Evolutionary conservation across 2,797 vertebrate genomes (phyloP).

Genomic region (Typhlichthys subterraneus): DNA sequence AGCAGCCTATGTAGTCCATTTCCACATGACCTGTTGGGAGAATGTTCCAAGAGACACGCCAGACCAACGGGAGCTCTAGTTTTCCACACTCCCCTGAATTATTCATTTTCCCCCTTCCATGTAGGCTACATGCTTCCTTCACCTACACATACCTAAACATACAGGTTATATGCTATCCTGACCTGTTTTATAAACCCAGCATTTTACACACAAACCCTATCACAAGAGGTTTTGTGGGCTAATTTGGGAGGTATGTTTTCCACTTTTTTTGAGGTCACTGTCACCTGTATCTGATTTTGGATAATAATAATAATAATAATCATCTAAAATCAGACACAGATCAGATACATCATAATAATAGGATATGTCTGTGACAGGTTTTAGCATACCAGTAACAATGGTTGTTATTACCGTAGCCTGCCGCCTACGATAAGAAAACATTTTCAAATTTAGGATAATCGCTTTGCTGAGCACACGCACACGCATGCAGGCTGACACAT

Average conservation of each 20-base stretch:
- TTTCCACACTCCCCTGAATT: slow-evolving; percentile 60
- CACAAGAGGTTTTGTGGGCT: neutral
- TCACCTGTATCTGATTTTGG: neutral
- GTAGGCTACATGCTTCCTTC: slow-evolving; percentile 8
- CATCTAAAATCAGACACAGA: neutral
- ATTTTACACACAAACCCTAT: slow-evolving; percentile 1
- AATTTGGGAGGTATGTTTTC: slow-evolving; percentile 4
- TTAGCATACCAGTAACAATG: neutral
- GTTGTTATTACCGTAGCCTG: neutral
- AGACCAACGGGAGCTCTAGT: slow-evolving; percentile 66
- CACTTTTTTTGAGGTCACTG: neutral
- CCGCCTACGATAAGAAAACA: no score
- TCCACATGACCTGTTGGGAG: slow-evolving; percentile 63
- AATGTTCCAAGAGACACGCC: slow-evolving; percentile 70
- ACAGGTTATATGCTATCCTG: slow-evolving; percentile 23
- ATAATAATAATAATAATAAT: neutral
- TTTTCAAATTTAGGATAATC: no score
- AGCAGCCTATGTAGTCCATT: slow-evolving; percentile 47
- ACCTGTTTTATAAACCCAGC: slow-evolving; percentile 12
- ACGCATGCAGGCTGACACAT: neutral
- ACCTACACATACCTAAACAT: slow-evolving; percentile 33
- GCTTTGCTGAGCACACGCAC: neutral
- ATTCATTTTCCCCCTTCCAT: slow-evolving; percentile 45
- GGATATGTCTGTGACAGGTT: neutral
- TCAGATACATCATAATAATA: neutral